Evolutionary conservation across 1,140 invertebrate species (phyloP).

Genomic region (Trichoplusia ni): DNA sequence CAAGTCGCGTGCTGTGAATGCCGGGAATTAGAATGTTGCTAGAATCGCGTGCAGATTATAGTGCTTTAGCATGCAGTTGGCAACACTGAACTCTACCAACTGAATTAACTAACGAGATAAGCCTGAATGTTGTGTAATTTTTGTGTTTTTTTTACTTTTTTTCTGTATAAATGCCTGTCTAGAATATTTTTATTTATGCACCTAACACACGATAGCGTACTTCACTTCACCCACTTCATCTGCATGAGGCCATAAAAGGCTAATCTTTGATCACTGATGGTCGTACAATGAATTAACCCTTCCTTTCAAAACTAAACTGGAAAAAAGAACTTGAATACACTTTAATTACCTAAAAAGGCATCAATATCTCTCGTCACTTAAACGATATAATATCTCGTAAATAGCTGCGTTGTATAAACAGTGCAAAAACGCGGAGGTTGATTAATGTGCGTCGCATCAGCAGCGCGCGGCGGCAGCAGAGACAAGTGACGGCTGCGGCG

Average conservation of each 20-base stretch:
- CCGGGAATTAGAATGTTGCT: constrained; percentile 46
- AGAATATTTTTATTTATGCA: not conserved
- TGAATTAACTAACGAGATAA: constrained; percentile 40
- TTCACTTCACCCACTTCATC: not conserved
- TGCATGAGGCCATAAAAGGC: too few species aligned
- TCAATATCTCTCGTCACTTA: too few species aligned
- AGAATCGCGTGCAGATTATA: constrained; percentile 39
- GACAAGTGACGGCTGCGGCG: constrained; percentile 24
- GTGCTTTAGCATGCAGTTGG: constrained; percentile 27
- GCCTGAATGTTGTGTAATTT: not conserved
- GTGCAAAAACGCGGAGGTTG: constrained; percentile 39
- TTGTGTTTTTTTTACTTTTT: not conserved
- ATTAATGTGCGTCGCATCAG: constrained; percentile 43
- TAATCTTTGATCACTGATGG: too few species aligned
- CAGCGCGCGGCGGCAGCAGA: not conserved
- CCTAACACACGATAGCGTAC: not conserved
- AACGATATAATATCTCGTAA: too few species aligned
- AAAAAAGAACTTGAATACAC: too few species aligned
- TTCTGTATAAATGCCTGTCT: not conserved
- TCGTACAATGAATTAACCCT: too few species aligned
- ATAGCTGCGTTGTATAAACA: not conserved
- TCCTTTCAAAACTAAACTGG: too few species aligned
- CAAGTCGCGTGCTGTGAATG: constrained; percentile 26
- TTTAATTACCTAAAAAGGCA: too few species aligned
- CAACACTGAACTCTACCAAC: constrained; percentile 12